Evolutionary conservation across 2,113 vertebrate genomes (phyloP).

Genomic region (Bucco capensis): DNA sequence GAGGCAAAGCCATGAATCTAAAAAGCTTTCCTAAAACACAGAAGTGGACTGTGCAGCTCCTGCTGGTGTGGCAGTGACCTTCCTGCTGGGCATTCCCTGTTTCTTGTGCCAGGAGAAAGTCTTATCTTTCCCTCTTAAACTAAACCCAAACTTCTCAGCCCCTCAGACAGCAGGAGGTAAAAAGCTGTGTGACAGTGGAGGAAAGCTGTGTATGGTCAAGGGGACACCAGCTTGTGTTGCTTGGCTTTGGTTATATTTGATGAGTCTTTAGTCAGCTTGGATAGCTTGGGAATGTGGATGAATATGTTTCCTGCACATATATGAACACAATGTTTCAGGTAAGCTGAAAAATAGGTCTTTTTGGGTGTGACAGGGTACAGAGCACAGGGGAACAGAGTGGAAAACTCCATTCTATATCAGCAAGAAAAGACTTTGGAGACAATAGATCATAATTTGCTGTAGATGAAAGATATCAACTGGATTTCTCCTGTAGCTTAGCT

Average conservation of each 20-base stretch:
- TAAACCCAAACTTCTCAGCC: background rate
- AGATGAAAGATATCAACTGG: background rate
- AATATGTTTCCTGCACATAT: background rate
- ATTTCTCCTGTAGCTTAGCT: background rate
- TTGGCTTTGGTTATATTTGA: background rate
- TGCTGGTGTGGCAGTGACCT: background rate
- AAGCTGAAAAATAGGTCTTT: background rate
- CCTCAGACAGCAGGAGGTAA: background rate
- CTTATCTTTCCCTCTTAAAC: background rate
- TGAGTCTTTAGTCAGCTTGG: background rate
- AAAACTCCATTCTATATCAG: background rate
- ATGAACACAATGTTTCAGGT: background rate
- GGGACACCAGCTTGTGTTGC: background rate
- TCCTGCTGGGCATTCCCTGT: background rate
- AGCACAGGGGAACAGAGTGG: background rate
- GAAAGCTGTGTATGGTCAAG: background rate
- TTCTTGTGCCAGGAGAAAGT: background rate
- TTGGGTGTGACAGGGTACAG: background rate
- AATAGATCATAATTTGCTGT: background rate
- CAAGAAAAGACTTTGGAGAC: background rate
- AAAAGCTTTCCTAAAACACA: background rate
- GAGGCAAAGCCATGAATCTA: background rate
- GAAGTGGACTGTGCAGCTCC: background rate
- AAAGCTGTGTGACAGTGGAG: background rate
- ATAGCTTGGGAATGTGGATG: background rate